Evolutionary conservation across 2,888 invertebrate genomes (phyloP).

Genomic region (Phaedon cochleariae): DNA sequence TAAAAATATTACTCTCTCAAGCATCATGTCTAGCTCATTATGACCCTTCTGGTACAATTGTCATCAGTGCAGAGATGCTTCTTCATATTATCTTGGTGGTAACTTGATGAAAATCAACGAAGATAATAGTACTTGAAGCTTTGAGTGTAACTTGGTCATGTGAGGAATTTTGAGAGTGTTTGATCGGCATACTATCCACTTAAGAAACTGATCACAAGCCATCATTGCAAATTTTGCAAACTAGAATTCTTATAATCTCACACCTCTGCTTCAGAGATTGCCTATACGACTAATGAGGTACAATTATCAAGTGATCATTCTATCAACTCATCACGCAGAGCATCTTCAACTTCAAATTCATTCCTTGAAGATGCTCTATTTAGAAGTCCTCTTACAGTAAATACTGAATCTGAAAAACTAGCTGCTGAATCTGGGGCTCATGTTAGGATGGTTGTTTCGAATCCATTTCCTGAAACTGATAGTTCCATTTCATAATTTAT

Average conservation of each 20-base stretch:
- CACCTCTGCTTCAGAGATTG: neutral
- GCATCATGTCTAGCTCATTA: constrained; percentile 19
- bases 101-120: constrained; percentile 3
- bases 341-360: neutral
- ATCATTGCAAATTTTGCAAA: no score
- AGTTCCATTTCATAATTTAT: no score
- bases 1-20: constrained; percentile 17
- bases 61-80: constrained; percentile 21
- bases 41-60: constrained; percentile 4
- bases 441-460: no score
- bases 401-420: no score
- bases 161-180: neutral
- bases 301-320: neutral
- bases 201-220: neutral
- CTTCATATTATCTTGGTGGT: constrained; percentile 18
- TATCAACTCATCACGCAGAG: neutral
- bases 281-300: neutral
- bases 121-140: constrained; percentile 17
- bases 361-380: neutral
- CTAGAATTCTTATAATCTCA: neutral
- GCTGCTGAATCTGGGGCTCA: no score
- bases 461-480: no score
- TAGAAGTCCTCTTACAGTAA: neutral
- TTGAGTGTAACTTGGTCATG: constrained; percentile 6
- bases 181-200: neutral